Evolutionary conservation across 2,797 vertebrate genomes (phyloP).

Genomic region (Pipistrellus kuhlii): DNA sequence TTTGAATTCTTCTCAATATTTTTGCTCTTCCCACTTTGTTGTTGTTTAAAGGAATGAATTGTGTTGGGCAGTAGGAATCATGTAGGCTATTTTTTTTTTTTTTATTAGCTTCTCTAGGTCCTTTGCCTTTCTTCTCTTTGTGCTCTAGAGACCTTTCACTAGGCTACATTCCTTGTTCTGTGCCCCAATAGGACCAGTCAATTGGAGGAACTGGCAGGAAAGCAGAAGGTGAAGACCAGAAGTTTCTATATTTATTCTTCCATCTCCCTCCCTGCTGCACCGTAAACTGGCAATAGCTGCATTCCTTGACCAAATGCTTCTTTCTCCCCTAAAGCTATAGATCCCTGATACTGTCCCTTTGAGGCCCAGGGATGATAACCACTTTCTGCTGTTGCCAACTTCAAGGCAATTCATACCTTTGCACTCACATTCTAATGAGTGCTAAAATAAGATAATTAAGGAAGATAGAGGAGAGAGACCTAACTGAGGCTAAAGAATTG

Average conservation of each 20-base stretch:
- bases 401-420: neutral
- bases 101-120: neutral
- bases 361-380: neutral
- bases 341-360: neutral
- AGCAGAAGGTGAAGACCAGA: neutral
- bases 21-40: neutral
- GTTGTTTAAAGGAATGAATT: neutral
- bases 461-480: neutral
- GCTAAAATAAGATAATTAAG: neutral
- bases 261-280: neutral
- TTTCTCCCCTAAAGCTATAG: neutral
- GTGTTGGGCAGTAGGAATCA: neutral
- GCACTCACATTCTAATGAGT: neutral
- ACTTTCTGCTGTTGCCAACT: neutral
- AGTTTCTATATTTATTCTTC: neutral
- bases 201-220: neutral
- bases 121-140: neutral
- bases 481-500: neutral
- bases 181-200: neutral
- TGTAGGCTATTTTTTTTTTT: neutral
- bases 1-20: neutral
- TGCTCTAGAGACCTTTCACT: neutral
- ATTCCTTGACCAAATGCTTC: neutral
- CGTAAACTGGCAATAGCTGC: neutral
- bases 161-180: neutral